A percentile compares a stretch with the other conserved stretches of the same genome.
phyloP scores from a whole-genome alignment of 2,888 invertebrate species.

The Nemotelus pantherinus region DNA sequence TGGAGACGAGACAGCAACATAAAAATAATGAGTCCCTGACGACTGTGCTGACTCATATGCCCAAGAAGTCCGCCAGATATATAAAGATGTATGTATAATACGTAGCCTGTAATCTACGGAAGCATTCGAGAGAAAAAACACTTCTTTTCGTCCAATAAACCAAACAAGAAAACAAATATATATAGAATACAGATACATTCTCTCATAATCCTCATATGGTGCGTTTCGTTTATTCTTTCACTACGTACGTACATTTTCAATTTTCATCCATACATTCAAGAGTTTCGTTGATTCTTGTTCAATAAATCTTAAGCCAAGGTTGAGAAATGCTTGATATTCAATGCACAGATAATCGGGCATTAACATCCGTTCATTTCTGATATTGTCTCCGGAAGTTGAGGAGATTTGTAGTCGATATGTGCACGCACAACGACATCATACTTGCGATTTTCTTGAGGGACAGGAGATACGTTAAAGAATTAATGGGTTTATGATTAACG shows the following conservation, averaged over 20 bases:
- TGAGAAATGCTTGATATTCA: constrained; percentile 44
- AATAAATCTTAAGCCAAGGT: constrained; percentile 45
- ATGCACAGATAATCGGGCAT: constrained; percentile 41
- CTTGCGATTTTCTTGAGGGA: neutral
- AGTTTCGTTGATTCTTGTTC: constrained; percentile 26
- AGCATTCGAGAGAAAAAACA: neutral
- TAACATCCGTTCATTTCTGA: constrained; percentile 47
- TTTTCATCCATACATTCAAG: constrained; percentile 23
- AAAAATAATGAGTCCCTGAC: neutral
- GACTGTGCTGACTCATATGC: neutral
- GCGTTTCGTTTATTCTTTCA: neutral
- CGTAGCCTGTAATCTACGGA: no score
- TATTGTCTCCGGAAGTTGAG: constrained; percentile 36
- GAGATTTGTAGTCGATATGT: constrained; percentile 29
- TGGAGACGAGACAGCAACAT: neutral
- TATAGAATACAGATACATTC: neutral
- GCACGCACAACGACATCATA: neutral
- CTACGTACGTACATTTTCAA: neutral
- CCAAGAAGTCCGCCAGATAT: neutral
- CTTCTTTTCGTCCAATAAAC: neutral
- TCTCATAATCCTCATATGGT: neutral
- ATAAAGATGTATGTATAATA: no score
- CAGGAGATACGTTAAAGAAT: no score
- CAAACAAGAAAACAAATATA: neutral
- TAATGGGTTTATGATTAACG: no score